These are phyloP conservation scores for Trypoxylon attenuatum DNA, from an alignment of 2,888 invertebrate genomes.

Conservation along the genomic window DNA sequence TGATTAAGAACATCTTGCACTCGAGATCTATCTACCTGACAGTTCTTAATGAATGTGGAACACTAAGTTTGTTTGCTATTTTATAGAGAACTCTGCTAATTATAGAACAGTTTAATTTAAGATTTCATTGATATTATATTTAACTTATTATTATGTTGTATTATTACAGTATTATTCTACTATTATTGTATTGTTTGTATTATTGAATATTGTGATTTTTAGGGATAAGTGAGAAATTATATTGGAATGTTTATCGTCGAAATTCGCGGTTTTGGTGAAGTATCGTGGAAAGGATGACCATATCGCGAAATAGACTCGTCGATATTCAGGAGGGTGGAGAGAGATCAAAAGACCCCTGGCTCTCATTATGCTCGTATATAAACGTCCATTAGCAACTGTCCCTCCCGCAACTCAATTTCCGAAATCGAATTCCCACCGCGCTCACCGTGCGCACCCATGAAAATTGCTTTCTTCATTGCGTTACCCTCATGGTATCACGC, in stretches of 20 bases:
- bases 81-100: no score
- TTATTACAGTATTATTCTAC: no score
- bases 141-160: no score
- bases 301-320: constrained; percentile 21
- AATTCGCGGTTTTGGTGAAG: constrained; percentile 6
- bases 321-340: constrained; percentile 5
- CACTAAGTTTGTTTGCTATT: no score
- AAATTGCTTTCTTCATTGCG: constrained; percentile 6
- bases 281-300: constrained; percentile 2
- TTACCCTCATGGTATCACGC: neutral
- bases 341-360: constrained; percentile 50
- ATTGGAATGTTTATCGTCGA: neutral
- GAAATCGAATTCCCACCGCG: constrained; percentile 41
- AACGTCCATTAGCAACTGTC: constrained; percentile 48
- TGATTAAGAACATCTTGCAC: constrained; percentile 22
- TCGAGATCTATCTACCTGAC: no score
- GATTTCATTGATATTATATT: no score
- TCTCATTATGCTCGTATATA: constrained; percentile 44
- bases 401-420: constrained; percentile 39
- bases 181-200: no score
- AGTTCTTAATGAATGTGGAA: no score
- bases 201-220: no score
- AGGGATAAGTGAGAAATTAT: no score
- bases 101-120: no score
- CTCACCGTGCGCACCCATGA: neutral